Base-by-base conservation (phyloP, 1,140 invertebrate species). In the Tyrophagus putrescentiae region DNA sequence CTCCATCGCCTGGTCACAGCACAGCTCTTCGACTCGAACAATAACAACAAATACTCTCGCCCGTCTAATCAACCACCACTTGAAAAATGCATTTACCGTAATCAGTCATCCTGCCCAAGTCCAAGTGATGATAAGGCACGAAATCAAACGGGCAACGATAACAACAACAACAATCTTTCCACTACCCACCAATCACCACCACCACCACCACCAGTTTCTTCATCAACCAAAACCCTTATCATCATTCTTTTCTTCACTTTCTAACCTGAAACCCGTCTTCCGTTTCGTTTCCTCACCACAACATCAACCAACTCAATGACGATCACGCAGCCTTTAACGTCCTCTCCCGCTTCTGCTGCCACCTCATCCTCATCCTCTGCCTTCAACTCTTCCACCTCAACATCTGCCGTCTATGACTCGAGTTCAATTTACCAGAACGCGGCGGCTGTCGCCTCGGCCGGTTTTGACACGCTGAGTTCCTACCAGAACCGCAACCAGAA, bases 401-500 rank as follows among this genome's bases (percentile, higher is more conserved):
- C 48, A 33, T 31, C 52, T 3, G 4, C 52, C 32, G 4, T 34
- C n/a, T 32, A 3, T 3, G 27, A 32, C 3, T 32, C 52, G 25
- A 2, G 11, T 27, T 32, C 52, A 4, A 2, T 25, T 9, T 3
- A 13, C 11, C 3, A 13, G 25, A 31, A 31, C 13, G n/a, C 52
- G 27, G n/a, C 52, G 25, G n/a, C n/a, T n/a, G n/a, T n/a, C n/a
- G n/a, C n/a, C n/a, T 27, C 13, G n/a, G 32, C 25, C 7, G 25
- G 11, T 31, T 21, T 27, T 21, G 13, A 13, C 9, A 18, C 52
- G 25, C 27, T 54, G n/a, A 9, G 13, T 27, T 54, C 52, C 31
- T 54, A 54, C 39, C 52, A 45, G 16, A 57, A 27, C 25, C 59
- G 59, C 27, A 41, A 41, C 21, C 45, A 53, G 18, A 60, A 54